Evolutionary conservation across 92 coral and sea anemone species (phyloP), one percentile per base, ranked within the genome.

Genomic region (Chrysogorgia sp.): DNA sequence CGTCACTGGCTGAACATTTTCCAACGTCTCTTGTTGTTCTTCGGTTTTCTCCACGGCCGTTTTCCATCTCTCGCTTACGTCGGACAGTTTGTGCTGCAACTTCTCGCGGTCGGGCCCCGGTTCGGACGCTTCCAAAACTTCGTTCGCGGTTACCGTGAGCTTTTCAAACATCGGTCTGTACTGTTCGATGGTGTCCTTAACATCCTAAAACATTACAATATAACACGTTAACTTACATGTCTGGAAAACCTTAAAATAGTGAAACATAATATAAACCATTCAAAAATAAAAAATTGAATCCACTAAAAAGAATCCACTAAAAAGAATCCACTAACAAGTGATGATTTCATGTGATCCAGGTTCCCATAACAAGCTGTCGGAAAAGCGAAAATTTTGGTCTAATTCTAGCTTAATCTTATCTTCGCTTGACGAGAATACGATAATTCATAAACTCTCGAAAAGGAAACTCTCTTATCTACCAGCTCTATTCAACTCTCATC

Each of bases 41-140:
- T 77, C 67, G 21, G 97, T 91, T 49, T 89, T 87, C 50, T 72
- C 91, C 47, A 85, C 92, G 62, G 90, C 90, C 41, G 71, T 79
- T 19, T 91, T 71, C 97, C 91, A 91, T 22, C 98, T 81, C 45
- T 94, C 82, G 45, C 88, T 94, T 5, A 92, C 85, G 84, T 91
- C 98, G 48, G 85, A 90, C 23, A 94, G 87, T 69, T 86, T 94
- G 60, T 85, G 92, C 67, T 89, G 96, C 62, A 92, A 76, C 10
- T 87, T 89, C 20, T 94, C 98, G 53, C 90, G 82, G 80, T 94
- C 98, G 67, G 98, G 97, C 7, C 98, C 98, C 67, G 94, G 97
- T 76, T 94, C 98, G 29, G 97, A 88, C 34, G 90, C 90, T 23
- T 91, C 96, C 58, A 91, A 85, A 22, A 94, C 75, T 52, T 79